Percentiles rank a stretch among this genome's conserved stretches.
Conservation (phyloP, 2,797 vertebrate species). For the Lemur catta region DNA sequence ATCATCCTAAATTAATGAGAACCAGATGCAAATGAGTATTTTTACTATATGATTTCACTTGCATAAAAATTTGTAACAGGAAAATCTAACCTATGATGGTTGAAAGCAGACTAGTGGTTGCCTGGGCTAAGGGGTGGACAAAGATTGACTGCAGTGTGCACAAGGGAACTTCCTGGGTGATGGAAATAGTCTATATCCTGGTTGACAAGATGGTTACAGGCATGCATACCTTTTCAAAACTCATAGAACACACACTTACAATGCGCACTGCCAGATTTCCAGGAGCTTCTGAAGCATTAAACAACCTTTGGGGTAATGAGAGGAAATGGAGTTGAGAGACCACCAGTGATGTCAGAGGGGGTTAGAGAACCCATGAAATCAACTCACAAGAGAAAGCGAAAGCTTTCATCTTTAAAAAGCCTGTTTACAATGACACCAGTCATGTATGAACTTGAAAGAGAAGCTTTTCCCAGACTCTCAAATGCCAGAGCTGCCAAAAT, state of each 20-base stretch:
- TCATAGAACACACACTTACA: not conserved
- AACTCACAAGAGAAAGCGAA: not conserved
- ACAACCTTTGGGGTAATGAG: not conserved
- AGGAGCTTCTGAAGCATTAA: not conserved
- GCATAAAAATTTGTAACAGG: not conserved
- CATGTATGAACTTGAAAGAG: not conserved
- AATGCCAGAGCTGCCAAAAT: slow-evolving; percentile 6
- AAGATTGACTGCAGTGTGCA: not conserved
- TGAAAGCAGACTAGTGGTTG: not conserved
- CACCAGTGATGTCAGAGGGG: not conserved
- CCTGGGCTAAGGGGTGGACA: not conserved
- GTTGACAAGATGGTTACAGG: not conserved
- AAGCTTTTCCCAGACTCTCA: not conserved
- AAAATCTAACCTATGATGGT: not conserved
- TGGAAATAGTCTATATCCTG: not conserved
- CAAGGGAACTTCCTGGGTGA: not conserved
- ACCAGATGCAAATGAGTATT: not conserved
- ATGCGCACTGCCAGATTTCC: not conserved
- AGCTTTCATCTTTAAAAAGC: not conserved
- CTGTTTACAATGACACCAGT: not conserved
- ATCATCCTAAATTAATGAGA: slow-evolving; percentile 4
- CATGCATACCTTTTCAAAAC: not conserved
- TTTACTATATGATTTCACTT: not conserved
- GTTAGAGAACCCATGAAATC: not conserved
- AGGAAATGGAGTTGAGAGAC: not conserved